Conservation (phyloP, 1,140 invertebrate genomes). For the Brachionus plicatilis region DNA sequence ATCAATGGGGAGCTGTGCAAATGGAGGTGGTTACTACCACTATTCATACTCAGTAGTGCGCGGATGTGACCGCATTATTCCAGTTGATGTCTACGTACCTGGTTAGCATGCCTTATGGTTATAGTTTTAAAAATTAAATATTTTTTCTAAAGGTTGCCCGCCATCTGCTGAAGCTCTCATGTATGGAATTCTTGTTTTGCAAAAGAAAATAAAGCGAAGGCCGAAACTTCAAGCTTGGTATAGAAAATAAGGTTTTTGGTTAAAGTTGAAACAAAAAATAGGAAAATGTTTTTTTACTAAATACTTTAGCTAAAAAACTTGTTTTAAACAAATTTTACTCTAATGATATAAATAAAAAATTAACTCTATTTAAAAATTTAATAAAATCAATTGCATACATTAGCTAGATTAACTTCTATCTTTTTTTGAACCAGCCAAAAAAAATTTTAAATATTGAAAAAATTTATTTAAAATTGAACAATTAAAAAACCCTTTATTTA, state of each 20-base stretch:
- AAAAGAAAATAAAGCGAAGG: conserved; percentile 91
- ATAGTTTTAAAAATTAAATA: background rate
- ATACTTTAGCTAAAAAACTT: background rate
- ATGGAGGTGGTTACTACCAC: conserved; percentile 97
- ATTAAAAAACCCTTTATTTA: no score
- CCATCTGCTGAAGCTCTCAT: conserved; percentile 92
- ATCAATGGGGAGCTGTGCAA: conserved; percentile 98
- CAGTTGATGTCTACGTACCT: conserved; percentile 97
- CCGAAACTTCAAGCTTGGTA: conserved; percentile 80
- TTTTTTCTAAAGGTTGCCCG: conserved; percentile 65
- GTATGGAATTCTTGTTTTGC: conserved; percentile 86
- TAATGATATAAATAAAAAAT: background rate
- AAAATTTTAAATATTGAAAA: background rate
- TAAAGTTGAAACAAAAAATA: background rate
- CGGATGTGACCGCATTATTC: conserved; percentile 93
- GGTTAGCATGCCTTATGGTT: conserved; percentile 56
- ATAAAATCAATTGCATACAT: background rate
- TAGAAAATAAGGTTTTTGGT: conserved; percentile 64
- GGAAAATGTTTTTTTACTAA: background rate
- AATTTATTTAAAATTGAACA: background rate
- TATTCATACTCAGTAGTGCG: conserved; percentile 95
- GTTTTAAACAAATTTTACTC: background rate
- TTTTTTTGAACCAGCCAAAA: no score
- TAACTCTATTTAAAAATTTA: background rate
- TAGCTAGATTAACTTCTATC: background rate